Conservation (phyloP, 2,113 vertebrate genomes). For the Lamprotornis superbus region DNA sequence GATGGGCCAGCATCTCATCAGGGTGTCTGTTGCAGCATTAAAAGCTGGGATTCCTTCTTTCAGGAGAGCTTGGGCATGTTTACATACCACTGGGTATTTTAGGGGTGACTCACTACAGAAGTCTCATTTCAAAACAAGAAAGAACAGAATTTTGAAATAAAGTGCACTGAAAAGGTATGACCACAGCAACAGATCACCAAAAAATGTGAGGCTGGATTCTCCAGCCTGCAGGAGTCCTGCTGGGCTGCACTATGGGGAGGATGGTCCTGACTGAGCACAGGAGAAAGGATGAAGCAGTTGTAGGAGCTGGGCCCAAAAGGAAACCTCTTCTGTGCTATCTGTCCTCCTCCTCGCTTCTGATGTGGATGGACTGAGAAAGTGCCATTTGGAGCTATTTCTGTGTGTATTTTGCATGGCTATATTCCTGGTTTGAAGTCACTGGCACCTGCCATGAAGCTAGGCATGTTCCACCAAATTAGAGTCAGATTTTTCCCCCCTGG, state of each 20-base stretch:
- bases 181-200: slow-evolving; percentile 37
- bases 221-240: fast-evolving
- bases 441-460: not conserved
- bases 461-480: not conserved
- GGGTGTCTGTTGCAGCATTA: not conserved
- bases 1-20: not conserved
- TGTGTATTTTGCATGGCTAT: not conserved
- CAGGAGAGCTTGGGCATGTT: not conserved
- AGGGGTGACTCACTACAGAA: slow-evolving; percentile 28
- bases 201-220: slow-evolving; percentile 29
- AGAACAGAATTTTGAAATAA: not conserved
- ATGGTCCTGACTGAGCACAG: not conserved
- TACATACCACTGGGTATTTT: slow-evolving; percentile 24
- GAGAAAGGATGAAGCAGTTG: not conserved
- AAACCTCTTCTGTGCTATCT: not conserved
- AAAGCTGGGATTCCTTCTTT: not conserved
- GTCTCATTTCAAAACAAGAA: not conserved
- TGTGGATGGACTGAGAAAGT: not conserved
- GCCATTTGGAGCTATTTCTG: not conserved
- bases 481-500: not conserved
- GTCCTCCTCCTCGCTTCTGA: fast-evolving
- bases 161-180: not conserved
- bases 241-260: not conserved
- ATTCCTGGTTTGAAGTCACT: not conserved
- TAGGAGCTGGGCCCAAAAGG: not conserved